These are phyloP conservation scores for Phoeniculus purpureus DNA, from an alignment of 2,797 vertebrate species.

Conservation along the genomic window DNA sequence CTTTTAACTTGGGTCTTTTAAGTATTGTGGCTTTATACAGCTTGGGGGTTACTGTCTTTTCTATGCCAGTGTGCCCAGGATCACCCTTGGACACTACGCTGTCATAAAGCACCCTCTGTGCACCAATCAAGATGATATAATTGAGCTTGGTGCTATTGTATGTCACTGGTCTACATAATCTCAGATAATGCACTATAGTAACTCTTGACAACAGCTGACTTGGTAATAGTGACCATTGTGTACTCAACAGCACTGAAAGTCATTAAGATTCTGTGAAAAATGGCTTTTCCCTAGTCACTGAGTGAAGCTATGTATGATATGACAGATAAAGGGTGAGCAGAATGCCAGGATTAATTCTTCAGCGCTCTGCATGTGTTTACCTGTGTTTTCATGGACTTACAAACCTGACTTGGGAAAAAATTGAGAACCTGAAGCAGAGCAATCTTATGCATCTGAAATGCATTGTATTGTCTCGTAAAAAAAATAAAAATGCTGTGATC, in stretches of 20 bases:
- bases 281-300: not conserved
- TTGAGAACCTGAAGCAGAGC: not conserved
- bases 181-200: conserved; percentile 57
- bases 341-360: not conserved
- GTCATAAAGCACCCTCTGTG: conserved; percentile 66
- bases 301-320: not conserved
- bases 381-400: not conserved
- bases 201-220: conserved; percentile 53
- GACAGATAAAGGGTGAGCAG: not conserved
- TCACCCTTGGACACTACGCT: conserved; percentile 37
- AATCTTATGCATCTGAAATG: not conserved
- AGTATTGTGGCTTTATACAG: not conserved
- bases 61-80: not conserved
- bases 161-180: conserved; percentile 58
- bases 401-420: not conserved
- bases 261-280: conserved; percentile 20
- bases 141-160: conserved; percentile 57
- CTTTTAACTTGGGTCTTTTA: not conserved
- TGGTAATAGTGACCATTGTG: conserved; percentile 61
- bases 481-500: not conserved
- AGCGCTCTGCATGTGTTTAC: not conserved
- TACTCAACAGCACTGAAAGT: not conserved
- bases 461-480: not conserved
- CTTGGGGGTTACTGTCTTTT: not conserved
- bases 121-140: conserved; percentile 40